A percentile compares a stretch with the other conserved stretches of the same genome.
Conservation (phyloP, 23 tunicate species). For the Trididemnum clinides region DNA sequence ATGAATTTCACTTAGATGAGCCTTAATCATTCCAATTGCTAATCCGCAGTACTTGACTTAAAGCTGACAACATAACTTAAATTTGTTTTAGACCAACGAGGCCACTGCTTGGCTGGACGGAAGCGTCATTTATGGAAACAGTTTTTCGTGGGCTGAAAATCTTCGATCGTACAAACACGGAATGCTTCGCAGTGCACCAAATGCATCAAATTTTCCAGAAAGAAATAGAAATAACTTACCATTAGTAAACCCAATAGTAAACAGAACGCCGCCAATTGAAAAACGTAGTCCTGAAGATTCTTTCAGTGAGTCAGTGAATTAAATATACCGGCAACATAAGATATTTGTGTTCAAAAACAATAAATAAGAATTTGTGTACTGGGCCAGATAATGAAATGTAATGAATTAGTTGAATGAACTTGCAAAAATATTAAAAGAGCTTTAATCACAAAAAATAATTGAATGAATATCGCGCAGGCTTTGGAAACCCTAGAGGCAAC, state of each 20-base stretch:
- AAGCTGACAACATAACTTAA: no score
- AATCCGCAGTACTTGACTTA: no score
- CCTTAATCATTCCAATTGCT: no score
- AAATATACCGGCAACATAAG: no score
- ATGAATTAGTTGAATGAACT: no score
- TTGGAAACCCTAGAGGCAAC: conserved; percentile 89
- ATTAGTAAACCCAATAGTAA: conserved; percentile 69
- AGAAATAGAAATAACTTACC: conserved; percentile 72
- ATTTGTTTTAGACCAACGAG: conserved; percentile 84
- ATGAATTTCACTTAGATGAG: no score
- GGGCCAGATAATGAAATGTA: no score
- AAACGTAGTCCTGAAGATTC: conserved; percentile 60
- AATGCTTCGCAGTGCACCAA: conserved; percentile 27
- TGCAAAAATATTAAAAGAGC: no score
- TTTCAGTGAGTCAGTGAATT: conserved; percentile 47
- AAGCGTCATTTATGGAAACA: conserved; percentile 86
- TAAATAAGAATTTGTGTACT: no score
- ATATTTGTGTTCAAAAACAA: no score
- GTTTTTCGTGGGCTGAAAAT: conserved; percentile 66
- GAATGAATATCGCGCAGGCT: no score
- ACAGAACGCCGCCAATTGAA: conserved; percentile 41
- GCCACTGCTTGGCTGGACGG: conserved; percentile 96
- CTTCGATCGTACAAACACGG: conserved; percentile 70
- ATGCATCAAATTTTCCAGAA: conserved; percentile 43
- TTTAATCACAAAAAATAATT: no score